Percentiles rank a stretch among this genome's conserved stretches.
phyloP scores from a whole-genome alignment of 2,113 vertebrate genomes.

The Pogonocichla stellata region DNA sequence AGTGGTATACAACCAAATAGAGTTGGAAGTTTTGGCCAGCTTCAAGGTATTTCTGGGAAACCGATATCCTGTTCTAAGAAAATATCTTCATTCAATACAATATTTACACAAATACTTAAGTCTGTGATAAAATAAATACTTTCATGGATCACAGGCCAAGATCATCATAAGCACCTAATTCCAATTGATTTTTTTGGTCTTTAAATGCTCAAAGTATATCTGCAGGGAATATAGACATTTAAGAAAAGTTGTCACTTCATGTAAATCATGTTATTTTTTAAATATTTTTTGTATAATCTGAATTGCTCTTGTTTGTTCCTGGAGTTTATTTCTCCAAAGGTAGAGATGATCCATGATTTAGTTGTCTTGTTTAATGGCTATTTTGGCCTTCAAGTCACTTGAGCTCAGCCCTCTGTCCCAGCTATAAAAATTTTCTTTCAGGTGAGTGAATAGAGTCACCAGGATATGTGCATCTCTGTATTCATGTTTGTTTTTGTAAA shows the following conservation, averaged over 20 bases:
- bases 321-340: neutral
- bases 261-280: neutral
- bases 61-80: neutral
- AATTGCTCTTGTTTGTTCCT: neutral
- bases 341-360: neutral
- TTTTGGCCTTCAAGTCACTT: neutral
- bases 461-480: neutral
- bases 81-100: neutral
- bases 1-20: neutral
- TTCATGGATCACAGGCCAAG: neutral
- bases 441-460: neutral
- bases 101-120: neutral
- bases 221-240: neutral
- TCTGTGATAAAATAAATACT: neutral
- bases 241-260: neutral
- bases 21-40: neutral
- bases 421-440: neutral
- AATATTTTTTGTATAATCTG: neutral
- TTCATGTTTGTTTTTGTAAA: neutral
- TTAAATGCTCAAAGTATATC: neutral
- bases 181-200: neutral
- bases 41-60: neutral
- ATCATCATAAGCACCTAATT: neutral
- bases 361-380: neutral
- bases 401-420: neutral